Conservation (phyloP, 92 coral and sea anemone genomes). For the Phenganax subtilis region DNA sequence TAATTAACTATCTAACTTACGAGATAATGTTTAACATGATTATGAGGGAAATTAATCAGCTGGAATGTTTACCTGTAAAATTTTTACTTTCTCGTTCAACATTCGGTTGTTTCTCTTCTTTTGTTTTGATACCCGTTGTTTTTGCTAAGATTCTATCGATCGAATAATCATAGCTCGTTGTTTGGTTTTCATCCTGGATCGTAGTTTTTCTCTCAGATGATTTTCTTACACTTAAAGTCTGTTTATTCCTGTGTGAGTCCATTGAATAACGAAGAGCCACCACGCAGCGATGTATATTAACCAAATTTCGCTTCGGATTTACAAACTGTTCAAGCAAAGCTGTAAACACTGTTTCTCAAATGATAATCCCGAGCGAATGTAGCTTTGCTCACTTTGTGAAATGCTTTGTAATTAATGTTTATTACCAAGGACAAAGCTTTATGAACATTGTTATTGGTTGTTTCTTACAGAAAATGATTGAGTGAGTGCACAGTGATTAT, state of each 20-base stretch:
- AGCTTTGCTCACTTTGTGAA: constrained; percentile 17
- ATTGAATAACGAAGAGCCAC: constrained; percentile 1
- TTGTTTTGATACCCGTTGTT: constrained; percentile 50
- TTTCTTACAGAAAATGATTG: constrained; percentile 22
- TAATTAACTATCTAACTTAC: background rate
- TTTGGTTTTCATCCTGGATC: constrained; percentile 37
- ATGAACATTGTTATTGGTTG: constrained; percentile 60
- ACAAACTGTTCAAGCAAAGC: background rate
- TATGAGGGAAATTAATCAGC: background rate
- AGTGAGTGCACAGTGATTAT: constrained; percentile 36
- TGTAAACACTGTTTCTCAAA: background rate
- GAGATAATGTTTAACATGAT: background rate
- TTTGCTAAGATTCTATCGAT: constrained; percentile 91
- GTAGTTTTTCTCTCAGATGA: background rate
- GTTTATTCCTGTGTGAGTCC: constrained; percentile 32
- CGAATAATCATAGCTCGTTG: constrained; percentile 78
- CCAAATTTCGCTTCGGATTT: background rate
- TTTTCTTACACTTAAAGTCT: constrained; percentile 18
- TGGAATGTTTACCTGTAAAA: background rate
- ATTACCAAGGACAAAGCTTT: constrained; percentile 78
- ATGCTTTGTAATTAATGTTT: constrained; percentile 92
- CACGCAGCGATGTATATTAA: constrained; percentile 28
- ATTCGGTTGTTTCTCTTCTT: constrained; percentile 15
- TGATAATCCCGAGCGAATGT: background rate
- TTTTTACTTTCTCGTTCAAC: background rate